Conservation (phyloP, 2,888 invertebrate genomes). For the Lydus trimaculatus region DNA sequence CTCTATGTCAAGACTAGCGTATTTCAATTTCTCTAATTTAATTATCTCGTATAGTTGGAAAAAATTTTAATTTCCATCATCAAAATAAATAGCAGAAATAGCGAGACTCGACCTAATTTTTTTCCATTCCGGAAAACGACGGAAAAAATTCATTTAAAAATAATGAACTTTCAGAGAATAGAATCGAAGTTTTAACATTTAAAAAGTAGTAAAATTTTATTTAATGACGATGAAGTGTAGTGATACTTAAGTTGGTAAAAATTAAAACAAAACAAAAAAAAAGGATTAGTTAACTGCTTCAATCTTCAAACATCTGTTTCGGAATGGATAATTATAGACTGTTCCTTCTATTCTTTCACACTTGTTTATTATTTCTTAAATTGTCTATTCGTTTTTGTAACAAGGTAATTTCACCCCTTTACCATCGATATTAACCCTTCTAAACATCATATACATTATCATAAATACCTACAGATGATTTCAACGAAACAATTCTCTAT, state of each 20-base stretch:
- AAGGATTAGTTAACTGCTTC: slow-evolving; percentile 26
- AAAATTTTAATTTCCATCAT: slow-evolving; percentile 29
- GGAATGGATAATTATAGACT: slow-evolving; percentile 33
- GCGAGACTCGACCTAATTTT: slow-evolving; percentile 20
- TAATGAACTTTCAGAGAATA: slow-evolving; percentile 6
- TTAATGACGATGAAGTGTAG: background rate
- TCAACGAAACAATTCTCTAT: background rate
- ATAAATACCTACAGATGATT: background rate
- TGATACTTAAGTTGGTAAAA: slow-evolving; percentile 27
- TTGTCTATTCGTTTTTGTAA: background rate
- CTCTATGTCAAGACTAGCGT: slow-evolving; percentile 20
- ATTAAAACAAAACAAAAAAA: slow-evolving; percentile 18
- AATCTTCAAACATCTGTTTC: slow-evolving; percentile 37
- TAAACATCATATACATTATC: background rate
- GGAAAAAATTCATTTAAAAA: slow-evolving; percentile 7
- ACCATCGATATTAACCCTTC: slow-evolving; percentile 2
- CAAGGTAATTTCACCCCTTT: slow-evolving; percentile 18
- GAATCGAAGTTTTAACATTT: slow-evolving; percentile 9
- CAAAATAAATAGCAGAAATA: slow-evolving; percentile 18
- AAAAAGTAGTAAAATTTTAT: slow-evolving; percentile 12
- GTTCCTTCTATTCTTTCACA: slow-evolving; percentile 19
- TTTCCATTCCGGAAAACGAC: background rate
- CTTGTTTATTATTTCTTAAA: slow-evolving; percentile 26
- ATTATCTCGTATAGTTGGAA: slow-evolving; percentile 20
- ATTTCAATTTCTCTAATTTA: slow-evolving; percentile 29